phyloP scores from a whole-genome alignment of 1,140 invertebrate species.

The Ephestia elutella region DNA sequence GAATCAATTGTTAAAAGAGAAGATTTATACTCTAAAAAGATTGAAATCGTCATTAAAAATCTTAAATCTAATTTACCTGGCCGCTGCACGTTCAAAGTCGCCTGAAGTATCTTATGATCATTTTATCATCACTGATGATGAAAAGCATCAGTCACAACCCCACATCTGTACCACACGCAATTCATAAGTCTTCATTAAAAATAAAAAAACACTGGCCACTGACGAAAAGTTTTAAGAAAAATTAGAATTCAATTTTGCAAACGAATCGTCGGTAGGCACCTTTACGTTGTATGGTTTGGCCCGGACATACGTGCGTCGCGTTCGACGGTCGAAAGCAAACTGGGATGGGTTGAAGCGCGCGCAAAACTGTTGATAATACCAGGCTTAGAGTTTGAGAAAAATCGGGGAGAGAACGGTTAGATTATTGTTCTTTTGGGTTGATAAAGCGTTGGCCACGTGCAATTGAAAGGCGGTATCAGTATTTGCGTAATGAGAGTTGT shows the following conservation, averaged over 20 bases:
- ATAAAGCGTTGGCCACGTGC: neutral
- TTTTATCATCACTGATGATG: constrained; percentile 24
- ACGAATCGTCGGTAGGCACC: constrained; percentile 13
- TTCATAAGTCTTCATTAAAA: constrained; percentile 9
- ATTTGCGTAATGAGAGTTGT: too few relatives aligned
- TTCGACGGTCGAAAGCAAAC: constrained; percentile 19
- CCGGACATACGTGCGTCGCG: constrained; percentile 19
- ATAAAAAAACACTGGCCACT: constrained; percentile 22
- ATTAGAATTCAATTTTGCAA: constrained; percentile 4
- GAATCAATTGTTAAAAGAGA: too few relatives aligned
- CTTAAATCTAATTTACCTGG: constrained; percentile 29
- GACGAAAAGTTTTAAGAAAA: constrained; percentile 8
- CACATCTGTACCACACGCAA: constrained; percentile 34
- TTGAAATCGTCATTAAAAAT: too few relatives aligned
- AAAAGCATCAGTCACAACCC: constrained; percentile 23
- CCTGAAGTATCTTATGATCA: constrained; percentile 27
- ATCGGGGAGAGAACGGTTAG: constrained; percentile 24
- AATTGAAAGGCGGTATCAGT: neutral
- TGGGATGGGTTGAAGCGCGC: constrained; percentile 40
- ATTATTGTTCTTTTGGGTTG: constrained; percentile 22
- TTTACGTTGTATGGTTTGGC: neutral
- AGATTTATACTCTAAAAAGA: too few relatives aligned
- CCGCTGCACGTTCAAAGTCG: constrained; percentile 27
- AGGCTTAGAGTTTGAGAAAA: constrained; percentile 33
- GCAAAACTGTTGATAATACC: constrained; percentile 47